Evolutionary conservation across 2,113 vertebrate species (phyloP).

Genomic region (Scartelaos histophorus): DNA sequence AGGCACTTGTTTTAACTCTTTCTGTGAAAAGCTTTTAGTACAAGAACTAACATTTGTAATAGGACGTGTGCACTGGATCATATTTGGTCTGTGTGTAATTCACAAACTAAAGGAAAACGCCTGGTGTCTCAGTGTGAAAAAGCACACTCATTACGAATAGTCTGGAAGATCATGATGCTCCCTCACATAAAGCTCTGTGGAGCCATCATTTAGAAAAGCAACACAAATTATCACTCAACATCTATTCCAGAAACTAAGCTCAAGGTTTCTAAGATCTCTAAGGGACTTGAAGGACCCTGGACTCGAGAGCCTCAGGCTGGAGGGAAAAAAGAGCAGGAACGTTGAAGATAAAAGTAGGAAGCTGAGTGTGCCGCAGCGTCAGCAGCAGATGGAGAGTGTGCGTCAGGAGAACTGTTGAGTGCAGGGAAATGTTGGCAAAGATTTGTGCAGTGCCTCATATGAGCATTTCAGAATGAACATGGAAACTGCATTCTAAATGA

Average conservation of each 20-base stretch:
- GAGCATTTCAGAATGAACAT: conserved; percentile 19
- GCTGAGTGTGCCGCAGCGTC: conserved; percentile 61
- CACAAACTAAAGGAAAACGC: conserved; percentile 53
- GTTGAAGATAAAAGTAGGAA: conserved; percentile 59
- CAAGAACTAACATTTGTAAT: conserved; percentile 28
- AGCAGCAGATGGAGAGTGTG: conserved; percentile 69
- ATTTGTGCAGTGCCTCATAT: conserved; percentile 29
- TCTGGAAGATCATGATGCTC: background rate
- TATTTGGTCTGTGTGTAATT: conserved; percentile 44
- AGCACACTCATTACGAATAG: conserved; percentile 27
- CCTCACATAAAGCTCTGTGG: background rate
- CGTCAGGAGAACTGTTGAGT: conserved; percentile 48
- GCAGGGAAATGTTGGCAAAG: conserved; percentile 24
- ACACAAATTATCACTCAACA: background rate
- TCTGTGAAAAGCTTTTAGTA: conserved; percentile 38
- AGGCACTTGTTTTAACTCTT: conserved; percentile 62
- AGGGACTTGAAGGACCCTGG: conserved; percentile 55
- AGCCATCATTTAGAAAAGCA: background rate
- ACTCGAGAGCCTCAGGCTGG: conserved; percentile 32
- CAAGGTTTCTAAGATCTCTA: conserved; percentile 31
- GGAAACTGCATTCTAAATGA: conserved; percentile 39
- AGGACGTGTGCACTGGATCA: conserved; percentile 25
- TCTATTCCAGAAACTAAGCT: background rate
- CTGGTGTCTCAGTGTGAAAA: conserved; percentile 15
- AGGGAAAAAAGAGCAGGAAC: conserved; percentile 11